Conservation (phyloP, 2,113 vertebrate species). For the Pseudopodoces humilis region DNA sequence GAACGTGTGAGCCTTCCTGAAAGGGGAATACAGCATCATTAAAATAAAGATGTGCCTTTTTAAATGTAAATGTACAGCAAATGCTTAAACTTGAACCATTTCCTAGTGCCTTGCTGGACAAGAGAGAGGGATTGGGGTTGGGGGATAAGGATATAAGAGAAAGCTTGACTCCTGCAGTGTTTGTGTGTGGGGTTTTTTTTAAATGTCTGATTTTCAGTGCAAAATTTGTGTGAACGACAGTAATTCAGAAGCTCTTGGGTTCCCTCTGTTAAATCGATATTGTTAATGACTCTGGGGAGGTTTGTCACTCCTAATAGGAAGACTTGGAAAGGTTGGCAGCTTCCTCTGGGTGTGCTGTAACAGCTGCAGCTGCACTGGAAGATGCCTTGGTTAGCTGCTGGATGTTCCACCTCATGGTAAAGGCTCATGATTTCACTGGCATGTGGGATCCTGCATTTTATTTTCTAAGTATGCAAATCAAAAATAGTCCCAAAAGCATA, state of each 20-base stretch:
- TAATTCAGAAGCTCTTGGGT: not conserved
- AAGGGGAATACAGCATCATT: constrained; percentile 64
- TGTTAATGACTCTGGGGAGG: not conserved
- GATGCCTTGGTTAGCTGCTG: not conserved
- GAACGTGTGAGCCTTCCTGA: not conserved
- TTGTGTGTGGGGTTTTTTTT: not conserved
- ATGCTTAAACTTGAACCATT: constrained; percentile 90
- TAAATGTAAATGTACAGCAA: constrained; percentile 75
- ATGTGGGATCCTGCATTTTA: not conserved
- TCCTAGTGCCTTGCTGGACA: constrained; percentile 90
- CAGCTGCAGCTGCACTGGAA: not conserved
- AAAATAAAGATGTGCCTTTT: constrained; percentile 80
- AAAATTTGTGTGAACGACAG: not conserved
- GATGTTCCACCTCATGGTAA: not conserved
- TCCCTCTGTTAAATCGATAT: not conserved
- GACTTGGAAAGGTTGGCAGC: not conserved
- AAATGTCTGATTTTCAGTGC: not conserved
- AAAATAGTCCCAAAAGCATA: not conserved
- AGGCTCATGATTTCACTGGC: not conserved
- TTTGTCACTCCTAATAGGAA: not conserved
- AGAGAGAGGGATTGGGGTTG: not conserved
- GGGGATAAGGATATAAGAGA: not conserved
- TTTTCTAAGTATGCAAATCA: not conserved
- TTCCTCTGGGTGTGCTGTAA: not conserved
- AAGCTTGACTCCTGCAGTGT: not conserved